Evolutionary conservation across 2,888 invertebrate species (phyloP).

Genomic region (Caradrina clavipalpis): DNA sequence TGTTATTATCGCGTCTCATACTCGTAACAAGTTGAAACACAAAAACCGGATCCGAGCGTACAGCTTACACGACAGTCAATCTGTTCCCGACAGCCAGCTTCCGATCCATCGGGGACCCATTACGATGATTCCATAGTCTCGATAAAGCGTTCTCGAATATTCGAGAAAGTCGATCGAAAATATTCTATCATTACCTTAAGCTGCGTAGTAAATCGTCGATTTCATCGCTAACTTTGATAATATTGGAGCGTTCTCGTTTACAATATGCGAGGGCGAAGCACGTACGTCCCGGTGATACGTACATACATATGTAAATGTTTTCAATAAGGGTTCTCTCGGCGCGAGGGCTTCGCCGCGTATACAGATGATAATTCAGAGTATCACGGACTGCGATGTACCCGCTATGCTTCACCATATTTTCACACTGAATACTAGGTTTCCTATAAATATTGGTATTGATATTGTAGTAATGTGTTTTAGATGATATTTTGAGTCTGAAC

Average conservation of each 20-base stretch:
- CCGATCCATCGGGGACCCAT: slow-evolving; percentile 66
- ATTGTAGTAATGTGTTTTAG: slow-evolving; percentile 28
- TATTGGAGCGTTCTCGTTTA: slow-evolving; percentile 72
- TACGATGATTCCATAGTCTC: slow-evolving; percentile 70
- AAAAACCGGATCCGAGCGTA: slow-evolving; percentile 59
- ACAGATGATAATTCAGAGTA: slow-evolving; percentile 73
- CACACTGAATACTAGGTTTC: slow-evolving; percentile 48
- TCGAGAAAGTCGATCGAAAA: slow-evolving; percentile 76
- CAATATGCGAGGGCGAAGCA: slow-evolving; percentile 76
- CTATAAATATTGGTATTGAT: slow-evolving; percentile 25
- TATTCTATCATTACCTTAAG: slow-evolving; percentile 82
- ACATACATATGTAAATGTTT: slow-evolving; percentile 88
- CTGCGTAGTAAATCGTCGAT: slow-evolving; percentile 78
- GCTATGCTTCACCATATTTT: slow-evolving; percentile 45
- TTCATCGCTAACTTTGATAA: slow-evolving; percentile 78
- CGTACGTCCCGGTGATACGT: slow-evolving; percentile 69
- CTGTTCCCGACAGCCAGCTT: slow-evolving; percentile 52
- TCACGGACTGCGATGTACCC: slow-evolving; percentile 59
- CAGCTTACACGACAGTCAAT: slow-evolving; percentile 63
- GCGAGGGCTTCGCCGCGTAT: slow-evolving; percentile 65
- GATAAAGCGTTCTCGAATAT: slow-evolving; percentile 71
- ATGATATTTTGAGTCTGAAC: neutral
- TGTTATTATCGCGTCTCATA: slow-evolving; percentile 59
- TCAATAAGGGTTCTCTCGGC: slow-evolving; percentile 79
- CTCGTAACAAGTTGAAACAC: slow-evolving; percentile 63